Evolutionary conservation across 2,888 invertebrate genomes (phyloP).

Genomic region (Apamea crenata): DNA sequence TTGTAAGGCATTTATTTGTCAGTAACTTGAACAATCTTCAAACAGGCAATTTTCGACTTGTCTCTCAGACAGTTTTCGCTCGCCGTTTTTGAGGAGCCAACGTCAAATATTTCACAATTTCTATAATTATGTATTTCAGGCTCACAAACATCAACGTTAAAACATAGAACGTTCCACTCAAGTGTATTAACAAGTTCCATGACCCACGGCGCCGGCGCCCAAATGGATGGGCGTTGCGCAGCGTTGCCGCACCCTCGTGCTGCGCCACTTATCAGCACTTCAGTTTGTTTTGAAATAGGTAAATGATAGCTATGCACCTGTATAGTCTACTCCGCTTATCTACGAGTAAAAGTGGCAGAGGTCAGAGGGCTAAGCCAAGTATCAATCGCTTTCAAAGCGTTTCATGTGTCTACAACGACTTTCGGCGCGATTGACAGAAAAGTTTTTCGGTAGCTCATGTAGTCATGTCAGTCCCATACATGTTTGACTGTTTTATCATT

Average conservation of each 20-base stretch:
- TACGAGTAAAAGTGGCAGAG: too few species aligned
- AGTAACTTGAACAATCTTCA: not conserved
- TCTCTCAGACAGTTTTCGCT: not conserved
- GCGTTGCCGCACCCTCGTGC: conserved; percentile 31
- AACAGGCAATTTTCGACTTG: not conserved
- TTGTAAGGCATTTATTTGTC: not conserved
- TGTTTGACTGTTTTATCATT: not conserved
- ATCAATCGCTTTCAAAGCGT: not conserved
- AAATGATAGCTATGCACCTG: not conserved
- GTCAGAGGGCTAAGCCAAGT: not conserved
- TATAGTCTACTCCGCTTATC: not conserved
- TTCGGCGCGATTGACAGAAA: not conserved
- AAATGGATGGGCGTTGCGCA: conserved; percentile 54
- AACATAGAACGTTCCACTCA: conserved; percentile 17
- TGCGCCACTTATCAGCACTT: conserved; percentile 49
- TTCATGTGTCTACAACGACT: not conserved
- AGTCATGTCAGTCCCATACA: not conserved
- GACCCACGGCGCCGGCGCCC: conserved; percentile 35
- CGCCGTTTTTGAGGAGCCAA: not conserved
- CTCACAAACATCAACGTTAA: not conserved
- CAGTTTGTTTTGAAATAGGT: not conserved
- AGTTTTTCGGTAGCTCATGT: not conserved
- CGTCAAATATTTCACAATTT: not conserved
- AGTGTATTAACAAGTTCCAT: conserved; percentile 49
- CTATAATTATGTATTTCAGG: not conserved